Percentiles rank a stretch among this genome's conserved stretches.
Evolutionary conservation across 2,113 vertebrate genomes (phyloP).

Genomic region (Heterotilapia buettikoferi): DNA sequence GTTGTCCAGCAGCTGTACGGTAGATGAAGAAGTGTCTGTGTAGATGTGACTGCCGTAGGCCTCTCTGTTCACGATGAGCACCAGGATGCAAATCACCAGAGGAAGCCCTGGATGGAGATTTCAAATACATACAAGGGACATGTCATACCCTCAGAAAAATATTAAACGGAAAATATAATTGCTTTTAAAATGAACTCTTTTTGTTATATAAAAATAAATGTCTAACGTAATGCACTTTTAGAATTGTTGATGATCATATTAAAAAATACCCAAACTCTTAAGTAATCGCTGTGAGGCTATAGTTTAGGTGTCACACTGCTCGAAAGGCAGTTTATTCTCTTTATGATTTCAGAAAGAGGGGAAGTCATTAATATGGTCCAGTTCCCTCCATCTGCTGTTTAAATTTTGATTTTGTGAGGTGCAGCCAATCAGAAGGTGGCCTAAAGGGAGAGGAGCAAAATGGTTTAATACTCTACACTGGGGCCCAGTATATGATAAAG

Average conservation of each 20-base stretch:
- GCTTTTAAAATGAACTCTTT: neutral
- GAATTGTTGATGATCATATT: neutral
- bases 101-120: constrained; percentile 77
- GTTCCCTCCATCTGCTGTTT: neutral
- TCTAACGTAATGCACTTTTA: neutral
- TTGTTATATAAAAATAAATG: neutral
- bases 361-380: neutral
- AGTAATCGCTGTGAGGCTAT: neutral
- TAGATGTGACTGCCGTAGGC: constrained; percentile 68
- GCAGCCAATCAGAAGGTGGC: neutral
- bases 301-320: neutral
- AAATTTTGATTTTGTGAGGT: neutral
- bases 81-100: constrained; percentile 70
- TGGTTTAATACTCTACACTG: neutral
- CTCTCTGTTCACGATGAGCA: constrained; percentile 74
- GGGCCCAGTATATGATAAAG: neutral
- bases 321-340: neutral
- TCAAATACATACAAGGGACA: neutral
- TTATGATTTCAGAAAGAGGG: neutral
- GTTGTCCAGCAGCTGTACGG: constrained; percentile 31
- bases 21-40: neutral
- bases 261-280: neutral
- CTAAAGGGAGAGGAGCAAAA: neutral
- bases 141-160: neutral
- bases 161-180: neutral